Conservation (phyloP, 2,113 vertebrate genomes). For the Stercorarius parasiticus region DNA sequence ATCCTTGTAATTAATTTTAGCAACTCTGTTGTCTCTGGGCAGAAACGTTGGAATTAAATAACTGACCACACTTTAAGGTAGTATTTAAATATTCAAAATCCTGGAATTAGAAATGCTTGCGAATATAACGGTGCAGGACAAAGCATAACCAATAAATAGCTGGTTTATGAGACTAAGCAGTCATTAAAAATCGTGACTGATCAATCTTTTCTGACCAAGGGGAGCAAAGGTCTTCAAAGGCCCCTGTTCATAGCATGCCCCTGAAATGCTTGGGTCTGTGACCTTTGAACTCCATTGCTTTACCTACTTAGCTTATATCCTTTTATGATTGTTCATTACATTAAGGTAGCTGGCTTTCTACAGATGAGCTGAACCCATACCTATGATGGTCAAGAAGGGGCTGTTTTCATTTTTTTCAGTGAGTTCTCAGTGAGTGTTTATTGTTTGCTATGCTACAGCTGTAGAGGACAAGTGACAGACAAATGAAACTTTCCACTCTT, state of each 20-base stretch:
- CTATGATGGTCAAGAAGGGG: background rate
- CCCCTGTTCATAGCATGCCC: slow-evolving; percentile 68
- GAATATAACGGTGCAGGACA: background rate
- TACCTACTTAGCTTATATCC: slow-evolving; percentile 54
- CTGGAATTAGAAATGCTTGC: background rate
- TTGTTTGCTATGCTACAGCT: slow-evolving; percentile 61
- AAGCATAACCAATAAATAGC: slow-evolving; percentile 67
- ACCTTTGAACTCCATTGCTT: slow-evolving; percentile 47
- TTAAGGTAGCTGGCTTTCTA: slow-evolving; percentile 52
- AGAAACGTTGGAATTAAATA: background rate
- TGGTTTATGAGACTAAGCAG: slow-evolving; percentile 72
- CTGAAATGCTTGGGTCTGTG: slow-evolving; percentile 44
- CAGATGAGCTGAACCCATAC: background rate
- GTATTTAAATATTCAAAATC: slow-evolving; percentile 12
- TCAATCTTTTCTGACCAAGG: slow-evolving; percentile 66
- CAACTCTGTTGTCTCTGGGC: slow-evolving; percentile 18
- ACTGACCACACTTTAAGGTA: background rate
- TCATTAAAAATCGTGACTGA: slow-evolving; percentile 74
- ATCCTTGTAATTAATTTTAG: slow-evolving; percentile 52
- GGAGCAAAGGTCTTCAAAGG: slow-evolving; percentile 77
- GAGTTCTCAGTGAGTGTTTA: background rate
- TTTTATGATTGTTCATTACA: slow-evolving; percentile 75
- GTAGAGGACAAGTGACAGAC: slow-evolving; percentile 62
- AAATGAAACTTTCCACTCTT: slow-evolving; percentile 75
- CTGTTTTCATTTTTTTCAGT: background rate